Evolutionary conservation across 2,888 invertebrate genomes (phyloP), one percentile per base, ranked within the genome.

Genomic region (Metallyticus violacea): DNA sequence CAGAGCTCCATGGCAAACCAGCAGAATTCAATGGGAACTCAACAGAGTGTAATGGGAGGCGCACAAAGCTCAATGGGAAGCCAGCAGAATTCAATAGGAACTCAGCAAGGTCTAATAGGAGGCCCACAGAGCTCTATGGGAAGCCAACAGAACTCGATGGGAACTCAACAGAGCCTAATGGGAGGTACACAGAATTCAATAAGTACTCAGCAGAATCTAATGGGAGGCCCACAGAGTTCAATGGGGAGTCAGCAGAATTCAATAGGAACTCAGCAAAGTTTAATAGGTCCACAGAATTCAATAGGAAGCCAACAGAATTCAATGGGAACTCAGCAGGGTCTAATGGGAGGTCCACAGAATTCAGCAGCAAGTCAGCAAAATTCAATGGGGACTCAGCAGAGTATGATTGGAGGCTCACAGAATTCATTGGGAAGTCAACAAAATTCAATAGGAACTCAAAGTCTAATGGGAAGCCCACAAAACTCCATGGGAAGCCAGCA

Each of bases 401-500:
- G 22, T 80, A n/a, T 27, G 9, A 79, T 27, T 9, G 79, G 26
- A 27, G 26, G 26, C 9, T 6, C 27, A 26, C 79, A 85, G 83
- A 83, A n/a, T 62, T 25, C 7, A 7, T 7, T 29, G 27, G 81
- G 81, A 30, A 81, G 26, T 25, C 6, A 40, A 81, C 85, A 85
- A 7, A 81, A 76, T 80, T n/a, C 77, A 7, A 77, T 86, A 2
- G 85, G 78, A 15, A 81, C 82, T 2, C 86, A 86, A 28, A 86
- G 62, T 78, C 2, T 30, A 7, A 83, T 87, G 83, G 76, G 29
- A 0, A 28, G 27, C 7, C 25, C 28, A 30, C 86, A 86, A 29
- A 83, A 27, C 28, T 76, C 86, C 1, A 83, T 84, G 15, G 79
- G 80, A 25, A 28, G 6, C 0, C 78, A 25, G 40, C 81, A 86